Evolutionary conservation across 1,140 invertebrate genomes (phyloP).

Genomic region (Conus betulinus): DNA sequence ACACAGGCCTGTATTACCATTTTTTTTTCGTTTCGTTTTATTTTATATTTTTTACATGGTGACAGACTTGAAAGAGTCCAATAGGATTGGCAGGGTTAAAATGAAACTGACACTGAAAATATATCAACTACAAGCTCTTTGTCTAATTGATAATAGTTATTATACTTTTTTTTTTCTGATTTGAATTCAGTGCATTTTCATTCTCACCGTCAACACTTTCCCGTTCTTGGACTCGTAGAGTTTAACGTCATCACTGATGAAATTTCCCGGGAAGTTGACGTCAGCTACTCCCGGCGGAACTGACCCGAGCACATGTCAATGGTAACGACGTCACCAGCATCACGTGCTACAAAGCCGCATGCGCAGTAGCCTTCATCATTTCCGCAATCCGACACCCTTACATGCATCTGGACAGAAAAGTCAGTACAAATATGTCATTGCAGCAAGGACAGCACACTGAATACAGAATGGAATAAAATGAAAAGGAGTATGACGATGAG

Average conservation of each 20-base stretch:
- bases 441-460: no score
- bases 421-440: no score
- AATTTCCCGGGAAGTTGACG: conserved; percentile 34
- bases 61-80: no score
- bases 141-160: no score
- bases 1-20: no score
- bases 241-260: conserved; percentile 43
- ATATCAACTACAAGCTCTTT: neutral
- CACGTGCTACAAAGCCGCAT: conserved; percentile 42
- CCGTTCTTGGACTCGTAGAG: conserved; percentile 26
- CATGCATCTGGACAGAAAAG: conserved; percentile 31
- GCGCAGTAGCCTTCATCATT: conserved; percentile 39
- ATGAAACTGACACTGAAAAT: no score
- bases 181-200: neutral
- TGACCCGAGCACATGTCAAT: conserved; percentile 42
- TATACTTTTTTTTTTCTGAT: neutral
- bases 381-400: conserved; percentile 36
- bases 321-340: conserved; percentile 30
- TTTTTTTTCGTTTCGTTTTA: no score
- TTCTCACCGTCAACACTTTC: conserved; percentile 31
- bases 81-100: no score
- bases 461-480: no score
- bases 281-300: conserved; percentile 22
- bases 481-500: no score
- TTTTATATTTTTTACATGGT: no score